A percentile compares a stretch with the other conserved stretches of the same genome.
phyloP scores from a whole-genome alignment of 2,797 vertebrate species.

The Antennarius maculatus region DNA sequence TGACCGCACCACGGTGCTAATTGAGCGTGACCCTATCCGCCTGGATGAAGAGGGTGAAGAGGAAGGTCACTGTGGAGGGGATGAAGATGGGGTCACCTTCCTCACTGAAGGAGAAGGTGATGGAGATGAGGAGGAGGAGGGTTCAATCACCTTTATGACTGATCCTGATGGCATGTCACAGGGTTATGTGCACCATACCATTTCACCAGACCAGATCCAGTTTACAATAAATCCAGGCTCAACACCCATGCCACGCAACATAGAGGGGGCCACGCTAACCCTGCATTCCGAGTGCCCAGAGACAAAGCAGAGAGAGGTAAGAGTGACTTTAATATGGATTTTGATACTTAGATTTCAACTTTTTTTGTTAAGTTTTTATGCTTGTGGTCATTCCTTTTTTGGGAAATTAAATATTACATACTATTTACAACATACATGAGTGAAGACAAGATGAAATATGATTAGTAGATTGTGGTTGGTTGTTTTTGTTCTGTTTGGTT shows the following conservation, averaged over 20 bases:
- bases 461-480: neutral
- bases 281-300: conserved; percentile 98
- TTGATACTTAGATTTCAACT: neutral
- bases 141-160: conserved; percentile 88
- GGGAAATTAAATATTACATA: neutral
- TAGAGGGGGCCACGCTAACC: conserved; percentile 96
- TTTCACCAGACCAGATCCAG: conserved; percentile 98
- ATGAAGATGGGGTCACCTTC: conserved; percentile 86
- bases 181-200: conserved; percentile 98
- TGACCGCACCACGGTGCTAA: conserved; percentile 97
- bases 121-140: conserved; percentile 90
- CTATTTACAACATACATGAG: neutral
- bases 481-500: conserved; percentile 4
- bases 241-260: conserved; percentile 98
- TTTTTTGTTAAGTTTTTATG: no score
- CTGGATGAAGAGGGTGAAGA: conserved; percentile 93
- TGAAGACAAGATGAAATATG: neutral
- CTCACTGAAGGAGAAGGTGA: conserved; percentile 90
- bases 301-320: conserved; percentile 95
- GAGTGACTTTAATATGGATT: neutral
- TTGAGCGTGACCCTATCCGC: conserved; percentile 93
- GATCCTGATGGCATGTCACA: conserved; percentile 96
- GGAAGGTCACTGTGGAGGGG: conserved; percentile 88
- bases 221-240: conserved; percentile 98
- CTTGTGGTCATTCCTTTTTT: neutral